Base-by-base conservation (phyloP, 2,888 invertebrate species). In the Parnassius mnemosyne region DNA sequence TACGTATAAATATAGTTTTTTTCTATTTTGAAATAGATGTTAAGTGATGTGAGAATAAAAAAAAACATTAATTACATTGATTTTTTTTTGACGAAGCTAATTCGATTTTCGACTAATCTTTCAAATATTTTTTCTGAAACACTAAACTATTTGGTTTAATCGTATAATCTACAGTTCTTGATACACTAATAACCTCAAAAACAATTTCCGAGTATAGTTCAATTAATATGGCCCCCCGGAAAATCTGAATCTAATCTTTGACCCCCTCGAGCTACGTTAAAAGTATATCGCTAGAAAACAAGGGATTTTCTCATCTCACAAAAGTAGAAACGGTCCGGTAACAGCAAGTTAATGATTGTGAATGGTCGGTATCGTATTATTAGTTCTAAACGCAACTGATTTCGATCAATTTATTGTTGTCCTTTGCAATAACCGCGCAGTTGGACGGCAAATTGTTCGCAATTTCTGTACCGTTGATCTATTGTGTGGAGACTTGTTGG, bases 161-260 rank as follows among this genome's bases (percentile, higher is more conserved):
- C 13, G n/a, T 16, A 13, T 13, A 13, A 16, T 13, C 9, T 49
- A 49, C 12, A 46, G 0, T 46, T 12, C 1, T 12, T 12, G 11
- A 16, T 13, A 44, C 3, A 11, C 10, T 49, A 81, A 84, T 80
- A 83, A 83, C 81, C 79, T 82, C 83, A 81, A 86, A 82, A 81
- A 10, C 84, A 84, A 85, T 85, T 80, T 82, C 73, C 69, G 77
- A 77, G 79, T 81, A 84, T 83, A 76, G 70, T 64, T 72, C 71
- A 66, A 73, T 72, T 73, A 69, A 63, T 71, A 71, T 68, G 69
- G 66, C 72, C 73, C 75, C 74, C 78, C 68, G 68, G 69, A 69
- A 73, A 71, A 71, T 75, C 73, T 71, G 64, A 72, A 72, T 74
- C 66, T 67, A 74, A 80, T 80, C 76, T 76, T 63, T 56, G 71